Evolutionary conservation across 2,888 invertebrate species (phyloP).

Genomic region (Lacanobia wlatinum): DNA sequence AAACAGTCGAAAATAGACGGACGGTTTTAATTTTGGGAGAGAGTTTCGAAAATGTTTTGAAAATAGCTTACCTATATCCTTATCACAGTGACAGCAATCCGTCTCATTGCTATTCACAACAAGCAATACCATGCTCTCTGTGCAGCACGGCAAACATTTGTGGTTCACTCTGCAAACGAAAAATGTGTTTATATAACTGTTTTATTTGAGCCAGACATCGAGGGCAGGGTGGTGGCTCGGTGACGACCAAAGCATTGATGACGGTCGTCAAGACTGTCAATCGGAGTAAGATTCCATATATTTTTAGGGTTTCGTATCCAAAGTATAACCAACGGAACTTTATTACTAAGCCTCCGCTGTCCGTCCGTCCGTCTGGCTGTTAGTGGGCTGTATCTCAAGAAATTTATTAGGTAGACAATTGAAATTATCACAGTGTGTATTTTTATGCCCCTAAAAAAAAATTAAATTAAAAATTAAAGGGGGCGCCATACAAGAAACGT

Average conservation of each 20-base stretch:
- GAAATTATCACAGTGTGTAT: too few relatives aligned
- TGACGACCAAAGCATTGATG: neutral
- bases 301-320: neutral
- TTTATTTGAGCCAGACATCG: constrained; percentile 33
- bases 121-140: constrained; percentile 86
- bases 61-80: constrained; percentile 91
- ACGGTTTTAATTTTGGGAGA: neutral
- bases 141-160: constrained; percentile 94
- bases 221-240: neutral
- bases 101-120: constrained; percentile 79
- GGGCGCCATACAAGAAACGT: too few relatives aligned
- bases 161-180: constrained; percentile 91
- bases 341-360: too few relatives aligned
- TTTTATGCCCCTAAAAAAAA: too few relatives aligned
- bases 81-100: constrained; percentile 93
- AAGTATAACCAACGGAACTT: too few relatives aligned
- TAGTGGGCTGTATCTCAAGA: too few relatives aligned
- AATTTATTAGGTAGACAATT: too few relatives aligned
- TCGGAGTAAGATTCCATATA: neutral
- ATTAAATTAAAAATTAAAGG: too few relatives aligned
- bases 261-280: neutral
- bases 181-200: constrained; percentile 30
- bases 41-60: constrained; percentile 10
- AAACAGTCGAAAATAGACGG: constrained; percentile 8
- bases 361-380: too few relatives aligned